phyloP scores from a whole-genome alignment of 2,888 invertebrate genomes.

The Melieria crassipennis region DNA sequence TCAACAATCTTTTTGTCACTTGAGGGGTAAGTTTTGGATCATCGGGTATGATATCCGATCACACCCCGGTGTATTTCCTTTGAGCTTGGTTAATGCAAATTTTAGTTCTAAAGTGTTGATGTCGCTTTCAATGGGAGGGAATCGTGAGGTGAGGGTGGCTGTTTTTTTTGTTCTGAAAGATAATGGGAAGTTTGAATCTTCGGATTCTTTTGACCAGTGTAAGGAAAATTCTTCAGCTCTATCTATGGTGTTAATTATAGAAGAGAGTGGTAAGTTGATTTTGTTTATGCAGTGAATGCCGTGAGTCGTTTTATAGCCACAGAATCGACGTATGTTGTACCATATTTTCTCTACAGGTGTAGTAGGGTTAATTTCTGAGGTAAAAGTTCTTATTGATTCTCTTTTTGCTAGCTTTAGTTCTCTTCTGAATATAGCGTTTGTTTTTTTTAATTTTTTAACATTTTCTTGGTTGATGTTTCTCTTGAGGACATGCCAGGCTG shows the following conservation, averaged over 20 bases:
- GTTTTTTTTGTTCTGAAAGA: not conserved
- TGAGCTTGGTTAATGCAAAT: not conserved
- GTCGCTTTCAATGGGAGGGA: not conserved
- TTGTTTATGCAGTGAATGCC: not conserved
- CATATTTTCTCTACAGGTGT: not conserved
- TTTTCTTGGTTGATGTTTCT: constrained; percentile 4
- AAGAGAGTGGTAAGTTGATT: not conserved
- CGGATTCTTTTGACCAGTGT: not conserved
- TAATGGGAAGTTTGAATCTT: not conserved
- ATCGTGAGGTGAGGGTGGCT: no score
- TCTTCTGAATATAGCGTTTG: constrained; percentile 3
- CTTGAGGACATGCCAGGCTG: not conserved
- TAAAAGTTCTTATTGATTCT: no score
- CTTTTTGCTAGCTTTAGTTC: no score
- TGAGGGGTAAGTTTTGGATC: not conserved
- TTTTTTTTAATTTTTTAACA: not conserved
- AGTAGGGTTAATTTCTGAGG: no score
- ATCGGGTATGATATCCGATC: not conserved
- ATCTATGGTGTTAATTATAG: not conserved
- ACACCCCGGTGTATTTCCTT: not conserved
- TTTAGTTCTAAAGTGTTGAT: not conserved
- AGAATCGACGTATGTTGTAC: not conserved
- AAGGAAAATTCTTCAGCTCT: not conserved
- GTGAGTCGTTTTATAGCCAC: not conserved
- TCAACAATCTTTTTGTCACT: not conserved